Percentiles rank a stretch among this genome's conserved stretches.
These are phyloP conservation scores for Halcyon badia DNA, from an alignment of 2,797 vertebrate genomes.

Conservation along the genomic window DNA sequence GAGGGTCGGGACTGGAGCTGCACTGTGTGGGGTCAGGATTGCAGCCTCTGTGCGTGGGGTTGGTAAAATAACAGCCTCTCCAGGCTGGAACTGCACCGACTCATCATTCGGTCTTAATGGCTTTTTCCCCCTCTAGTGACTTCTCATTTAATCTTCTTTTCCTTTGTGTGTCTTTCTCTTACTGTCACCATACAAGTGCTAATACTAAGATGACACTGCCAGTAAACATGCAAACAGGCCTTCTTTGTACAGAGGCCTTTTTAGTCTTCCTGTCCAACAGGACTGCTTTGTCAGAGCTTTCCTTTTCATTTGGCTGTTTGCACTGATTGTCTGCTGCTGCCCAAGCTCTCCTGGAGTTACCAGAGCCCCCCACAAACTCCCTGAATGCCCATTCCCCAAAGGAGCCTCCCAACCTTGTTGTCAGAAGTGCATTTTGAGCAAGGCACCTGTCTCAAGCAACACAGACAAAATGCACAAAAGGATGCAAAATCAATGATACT, in stretches of 20 bases:
- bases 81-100: background rate
- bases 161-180: background rate
- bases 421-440: background rate
- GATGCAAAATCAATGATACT: background rate
- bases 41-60: background rate
- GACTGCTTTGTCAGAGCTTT: slow-evolving; percentile 30
- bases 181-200: background rate
- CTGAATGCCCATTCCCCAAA: background rate
- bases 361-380: background rate
- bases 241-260: background rate
- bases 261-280: background rate
- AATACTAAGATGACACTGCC: background rate
- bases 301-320: background rate
- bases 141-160: background rate
- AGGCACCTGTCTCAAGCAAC: background rate
- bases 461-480: background rate
- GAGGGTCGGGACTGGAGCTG: background rate
- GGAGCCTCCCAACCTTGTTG: background rate
- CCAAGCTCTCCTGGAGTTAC: background rate
- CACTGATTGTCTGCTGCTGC: background rate
- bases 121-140: background rate
- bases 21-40: fast-evolving
- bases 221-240: background rate
- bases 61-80: background rate
- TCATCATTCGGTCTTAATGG: background rate